Base-by-base conservation (phyloP, 2,797 vertebrate species). In the Eremophila alpestris region DNA sequence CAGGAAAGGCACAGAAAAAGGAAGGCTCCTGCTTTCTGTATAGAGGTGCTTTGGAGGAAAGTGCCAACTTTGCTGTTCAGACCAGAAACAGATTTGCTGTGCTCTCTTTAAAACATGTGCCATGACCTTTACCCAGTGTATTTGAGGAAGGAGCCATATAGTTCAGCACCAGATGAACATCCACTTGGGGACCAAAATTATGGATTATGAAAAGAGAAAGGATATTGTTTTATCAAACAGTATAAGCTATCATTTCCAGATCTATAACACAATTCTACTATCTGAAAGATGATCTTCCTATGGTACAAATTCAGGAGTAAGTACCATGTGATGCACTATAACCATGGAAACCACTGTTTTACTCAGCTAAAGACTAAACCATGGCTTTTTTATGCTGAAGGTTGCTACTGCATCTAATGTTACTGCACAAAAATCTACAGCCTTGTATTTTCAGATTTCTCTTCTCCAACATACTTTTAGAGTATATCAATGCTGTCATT, bases 301-400 rank as follows among this genome's bases (percentile, higher is more conserved):
- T 16, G 49, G 34, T 40, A 76, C 20, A 78, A 83, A 88, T 49
- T 88, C 63, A 83, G 48, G 10, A 75, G 3, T 45, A 67, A 78
- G 46, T 19, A 69, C 16, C 73, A 88, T 7, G 34, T 54, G 52
- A 74, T 74, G 45, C 40, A 88, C 56, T 20, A 65, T 70, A 82
- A 69, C 83, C 87, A 51, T 46, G 63, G 92, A 89, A 94, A 96
- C 73, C 70, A 73, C 40, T 45, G 54, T 70, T 93, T 88, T 34
- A 49, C 76, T 95, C 60, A 93, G 60, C 32, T 67, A 26, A 81
- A 86, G 55, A 86, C 20, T 69, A 93, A 83, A 83, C 5, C 77
- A 87, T 30, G 48, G 22, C 1, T 32, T 83, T 90, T 89, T 67
- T 87, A 76, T 41, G 40, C 32, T 77, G 22, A 74, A 82, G 49